Base-by-base conservation (phyloP, 2,888 invertebrate genomes). In the Polietes domitor region DNA sequence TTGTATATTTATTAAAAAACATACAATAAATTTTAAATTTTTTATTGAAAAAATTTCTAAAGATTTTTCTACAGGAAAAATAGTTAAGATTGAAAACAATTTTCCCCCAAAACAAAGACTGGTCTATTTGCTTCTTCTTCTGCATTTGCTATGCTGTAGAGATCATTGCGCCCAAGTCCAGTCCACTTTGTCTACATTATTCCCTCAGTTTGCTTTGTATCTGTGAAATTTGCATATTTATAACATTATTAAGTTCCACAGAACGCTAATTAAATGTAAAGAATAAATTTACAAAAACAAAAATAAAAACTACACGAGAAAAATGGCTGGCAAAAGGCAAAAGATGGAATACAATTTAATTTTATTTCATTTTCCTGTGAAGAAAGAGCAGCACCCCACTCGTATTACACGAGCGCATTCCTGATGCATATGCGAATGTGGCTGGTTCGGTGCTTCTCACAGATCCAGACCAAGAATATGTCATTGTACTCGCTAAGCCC, bases 401-500 rank as follows among this genome's bases (percentile, higher is more conserved):
- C 65, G 65, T 41, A 65, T 65, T 65, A 41, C 65, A 65, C 65
- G 32, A 37, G 41, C n/a, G 41, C 65, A 65, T 65, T 65, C 65
- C 65, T 41, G 65, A 19, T 65, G 65, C 65, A 65, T n/a, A n/a
- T 65, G 65, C 65, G 65, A 65, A 65, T 61, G 26, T 58, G 58
- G 26, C 32, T 63, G 19, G 32, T 32, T 37, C 53, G 26, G 17
- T 63, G 19, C 24, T 32, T 37, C 53, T 77, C 50, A 82, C 43
- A 82, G 73, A 19, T 74, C 53, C 37, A 37, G 78, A 58, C 75
- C 77, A 81, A 80, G 86, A 85, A 86, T 86, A 81, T 86, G 86
- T 85, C 86, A 86, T 85, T 86, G 86, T 86, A 85, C 86, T 86
- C n/a, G n/a, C 83, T 85, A 86, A 83, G 53, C 77, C 78, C 82